phyloP scores from a whole-genome alignment of 2,888 invertebrate species.

The Ectemnius lituratus region DNA sequence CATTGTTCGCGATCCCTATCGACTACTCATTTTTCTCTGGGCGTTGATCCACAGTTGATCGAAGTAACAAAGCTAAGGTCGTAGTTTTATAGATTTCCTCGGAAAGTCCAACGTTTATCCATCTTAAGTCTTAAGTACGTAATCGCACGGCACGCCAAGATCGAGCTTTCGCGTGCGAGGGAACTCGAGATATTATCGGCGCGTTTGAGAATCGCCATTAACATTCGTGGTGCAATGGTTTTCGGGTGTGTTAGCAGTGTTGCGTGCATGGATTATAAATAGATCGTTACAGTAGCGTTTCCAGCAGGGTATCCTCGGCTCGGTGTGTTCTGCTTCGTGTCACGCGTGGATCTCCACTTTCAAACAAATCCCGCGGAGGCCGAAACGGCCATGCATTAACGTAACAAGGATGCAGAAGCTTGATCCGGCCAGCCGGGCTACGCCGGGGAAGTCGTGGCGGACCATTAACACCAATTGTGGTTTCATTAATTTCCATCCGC shows the following conservation, averaged over 20 bases:
- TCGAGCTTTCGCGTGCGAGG: slow-evolving; percentile 9
- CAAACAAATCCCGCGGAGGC: slow-evolving; percentile 40
- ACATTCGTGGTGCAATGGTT: slow-evolving; percentile 32
- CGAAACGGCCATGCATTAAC: slow-evolving; percentile 43
- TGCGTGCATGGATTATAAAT: slow-evolving; percentile 44
- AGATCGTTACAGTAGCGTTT: slow-evolving; percentile 36
- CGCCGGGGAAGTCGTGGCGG: slow-evolving; percentile 55
- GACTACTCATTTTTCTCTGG: neutral
- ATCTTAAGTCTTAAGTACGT: neutral
- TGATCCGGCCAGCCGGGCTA: slow-evolving; percentile 33
- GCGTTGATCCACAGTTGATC: no score
- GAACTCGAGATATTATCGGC: slow-evolving; percentile 22
- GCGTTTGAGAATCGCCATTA: slow-evolving; percentile 40
- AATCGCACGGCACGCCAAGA: slow-evolving; percentile 41
- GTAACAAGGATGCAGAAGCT: slow-evolving; percentile 63
- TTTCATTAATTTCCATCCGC: slow-evolving; percentile 69
- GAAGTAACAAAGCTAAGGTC: no score
- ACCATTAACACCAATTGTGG: slow-evolving; percentile 67
- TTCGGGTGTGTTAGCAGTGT: slow-evolving; percentile 34
- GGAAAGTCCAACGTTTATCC: no score
- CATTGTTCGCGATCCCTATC: slow-evolving; percentile 11
- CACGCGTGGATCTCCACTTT: slow-evolving; percentile 28
- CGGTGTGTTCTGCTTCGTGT: slow-evolving; percentile 42
- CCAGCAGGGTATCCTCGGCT: slow-evolving; percentile 23
- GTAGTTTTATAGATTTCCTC: no score